phyloP scores from a whole-genome alignment of 2,797 vertebrate species.

The Bufotes viridis region DNA sequence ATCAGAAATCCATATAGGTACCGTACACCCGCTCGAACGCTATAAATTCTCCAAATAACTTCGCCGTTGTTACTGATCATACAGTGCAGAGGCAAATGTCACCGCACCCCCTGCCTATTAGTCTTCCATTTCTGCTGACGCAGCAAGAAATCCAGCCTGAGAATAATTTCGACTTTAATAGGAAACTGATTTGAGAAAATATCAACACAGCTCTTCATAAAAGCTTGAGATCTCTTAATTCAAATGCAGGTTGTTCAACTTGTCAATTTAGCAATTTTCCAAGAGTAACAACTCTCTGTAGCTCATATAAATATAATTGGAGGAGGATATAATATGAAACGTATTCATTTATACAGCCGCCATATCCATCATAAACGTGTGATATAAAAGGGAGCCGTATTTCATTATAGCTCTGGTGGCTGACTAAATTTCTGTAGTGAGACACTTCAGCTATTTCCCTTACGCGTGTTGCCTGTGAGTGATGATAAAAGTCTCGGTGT shows the following conservation, averaged over 20 bases:
- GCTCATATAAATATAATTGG: constrained; percentile 54
- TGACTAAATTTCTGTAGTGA: background rate
- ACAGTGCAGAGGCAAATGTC: background rate
- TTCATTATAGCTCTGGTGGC: constrained; percentile 10
- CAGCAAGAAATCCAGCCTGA: background rate
- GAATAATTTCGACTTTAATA: constrained; percentile 43
- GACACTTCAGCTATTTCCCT: constrained; percentile 22
- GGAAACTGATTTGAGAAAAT: constrained; percentile 50
- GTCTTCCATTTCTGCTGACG: background rate
- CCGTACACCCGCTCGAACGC: too few relatives aligned
- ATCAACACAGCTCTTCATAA: constrained; percentile 53
- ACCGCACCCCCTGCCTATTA: background rate
- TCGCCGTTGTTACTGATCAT: background rate
- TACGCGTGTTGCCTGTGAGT: background rate
- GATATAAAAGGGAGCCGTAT: constrained; percentile 1
- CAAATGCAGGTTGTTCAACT: constrained; percentile 36
- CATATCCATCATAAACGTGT: constrained; percentile 31
- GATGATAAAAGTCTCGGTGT: constrained; percentile 21
- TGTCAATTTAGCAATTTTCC: constrained; percentile 55
- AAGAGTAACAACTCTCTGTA: constrained; percentile 38
- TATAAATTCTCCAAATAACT: background rate
- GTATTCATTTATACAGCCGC: constrained; percentile 16
- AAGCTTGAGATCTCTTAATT: constrained; percentile 52
- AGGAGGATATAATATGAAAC: constrained; percentile 23
- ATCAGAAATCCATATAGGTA: too few relatives aligned